A percentile compares a stretch with the other conserved stretches of the same genome.
phyloP scores from a whole-genome alignment of 2,888 invertebrate genomes.

The Plebejus argus region DNA sequence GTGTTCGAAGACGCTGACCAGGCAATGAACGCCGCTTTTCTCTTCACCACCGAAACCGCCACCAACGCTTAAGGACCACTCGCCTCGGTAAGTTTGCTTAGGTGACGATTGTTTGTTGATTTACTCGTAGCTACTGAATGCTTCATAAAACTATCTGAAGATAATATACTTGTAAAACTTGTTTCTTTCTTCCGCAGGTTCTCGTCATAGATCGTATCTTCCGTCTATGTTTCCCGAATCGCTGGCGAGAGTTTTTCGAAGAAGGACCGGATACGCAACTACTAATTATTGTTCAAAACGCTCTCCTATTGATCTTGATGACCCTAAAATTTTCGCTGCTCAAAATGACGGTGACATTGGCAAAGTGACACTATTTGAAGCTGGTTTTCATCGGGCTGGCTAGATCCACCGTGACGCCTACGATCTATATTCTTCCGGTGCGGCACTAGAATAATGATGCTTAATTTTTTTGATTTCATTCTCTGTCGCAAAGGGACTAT shows the following conservation, averaged over 20 bases:
- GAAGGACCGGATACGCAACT: neutral
- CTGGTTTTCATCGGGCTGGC: neutral
- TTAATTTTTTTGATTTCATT: no score
- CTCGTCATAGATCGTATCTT: neutral
- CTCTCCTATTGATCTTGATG: neutral
- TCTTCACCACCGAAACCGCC: neutral
- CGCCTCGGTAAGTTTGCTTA: neutral
- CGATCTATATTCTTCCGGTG: neutral
- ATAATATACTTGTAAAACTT: neutral
- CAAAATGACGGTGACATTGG: neutral
- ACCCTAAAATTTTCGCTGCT: neutral
- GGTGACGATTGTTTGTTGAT: neutral
- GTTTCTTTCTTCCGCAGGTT: neutral
- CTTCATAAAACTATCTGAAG: no score
- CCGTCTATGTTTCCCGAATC: neutral
- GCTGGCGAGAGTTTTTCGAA: neutral
- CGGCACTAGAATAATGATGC: neutral
- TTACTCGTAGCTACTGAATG: neutral
- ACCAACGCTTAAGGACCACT: neutral
- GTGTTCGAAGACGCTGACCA: neutral
- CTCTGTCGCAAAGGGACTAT: neutral
- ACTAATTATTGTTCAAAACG: neutral
- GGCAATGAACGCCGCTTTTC: neutral
- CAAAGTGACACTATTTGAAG: neutral
- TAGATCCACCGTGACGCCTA: neutral